phyloP scores from a whole-genome alignment of 2,888 invertebrate species.

The Tridacna gigas region DNA sequence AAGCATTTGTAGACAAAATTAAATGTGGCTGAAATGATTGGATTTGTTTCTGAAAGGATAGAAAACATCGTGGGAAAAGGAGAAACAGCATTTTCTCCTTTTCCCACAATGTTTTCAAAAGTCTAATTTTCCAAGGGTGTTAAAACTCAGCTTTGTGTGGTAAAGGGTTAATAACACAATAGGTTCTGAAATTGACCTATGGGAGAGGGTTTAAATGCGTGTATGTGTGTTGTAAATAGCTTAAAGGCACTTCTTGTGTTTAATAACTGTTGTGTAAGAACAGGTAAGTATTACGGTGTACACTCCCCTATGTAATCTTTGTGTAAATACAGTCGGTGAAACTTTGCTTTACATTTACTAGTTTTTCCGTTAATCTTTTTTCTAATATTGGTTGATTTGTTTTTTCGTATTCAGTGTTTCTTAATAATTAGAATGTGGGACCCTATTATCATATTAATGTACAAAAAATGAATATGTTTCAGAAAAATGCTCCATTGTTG shows the following conservation, averaged over 20 bases:
- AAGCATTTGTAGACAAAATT: no score
- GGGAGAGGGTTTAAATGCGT: no score
- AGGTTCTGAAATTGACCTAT: no score
- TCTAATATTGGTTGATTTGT: conserved; percentile 31
- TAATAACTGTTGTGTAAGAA: background rate
- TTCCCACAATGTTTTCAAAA: no score
- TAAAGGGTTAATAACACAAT: no score
- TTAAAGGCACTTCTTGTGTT: background rate
- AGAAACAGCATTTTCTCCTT: no score
- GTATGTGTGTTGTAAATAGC: no score
- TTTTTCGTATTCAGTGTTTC: conserved; percentile 42
- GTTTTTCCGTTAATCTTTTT: background rate
- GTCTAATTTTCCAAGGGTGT: no score
- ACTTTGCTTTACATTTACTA: conserved; percentile 22
- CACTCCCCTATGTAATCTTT: background rate
- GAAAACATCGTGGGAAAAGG: no score
- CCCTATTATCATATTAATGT: conserved; percentile 51
- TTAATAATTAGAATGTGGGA: conserved; percentile 56
- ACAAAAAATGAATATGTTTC: conserved; percentile 62
- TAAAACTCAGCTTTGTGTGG: no score
- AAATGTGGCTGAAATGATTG: no score
- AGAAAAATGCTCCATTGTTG: conserved; percentile 50
- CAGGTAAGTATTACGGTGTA: conserved; percentile 3
- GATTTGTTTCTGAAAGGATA: no score
- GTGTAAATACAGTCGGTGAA: conserved; percentile 23